A percentile compares a stretch with the other conserved stretches of the same genome.
Conservation (phyloP, 2,113 vertebrate species). For the Todiramphus chloris region DNA sequence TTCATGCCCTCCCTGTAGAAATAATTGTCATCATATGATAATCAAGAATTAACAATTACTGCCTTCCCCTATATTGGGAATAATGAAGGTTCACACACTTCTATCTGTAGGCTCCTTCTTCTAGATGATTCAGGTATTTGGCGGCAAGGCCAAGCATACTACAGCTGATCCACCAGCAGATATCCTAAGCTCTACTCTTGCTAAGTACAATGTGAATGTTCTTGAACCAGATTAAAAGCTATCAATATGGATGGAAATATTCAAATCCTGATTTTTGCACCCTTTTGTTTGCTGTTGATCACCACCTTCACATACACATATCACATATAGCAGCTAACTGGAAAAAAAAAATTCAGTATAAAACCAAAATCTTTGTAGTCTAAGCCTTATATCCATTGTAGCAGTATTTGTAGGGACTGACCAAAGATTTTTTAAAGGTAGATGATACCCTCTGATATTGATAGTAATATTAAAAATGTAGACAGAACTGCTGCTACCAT, state of each 20-base stretch:
- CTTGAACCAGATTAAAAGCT: not conserved
- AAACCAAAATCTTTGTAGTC: not conserved
- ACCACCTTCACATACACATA: not conserved
- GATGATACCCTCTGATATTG: not conserved
- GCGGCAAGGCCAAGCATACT: not conserved
- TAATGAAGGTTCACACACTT: not conserved
- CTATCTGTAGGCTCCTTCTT: not conserved
- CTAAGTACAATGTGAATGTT: not conserved
- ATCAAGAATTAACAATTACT: not conserved
- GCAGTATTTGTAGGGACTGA: not conserved
- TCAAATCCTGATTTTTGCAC: not conserved
- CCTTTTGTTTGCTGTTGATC: not conserved
- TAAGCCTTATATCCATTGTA: not conserved
- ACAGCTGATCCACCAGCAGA: not conserved
- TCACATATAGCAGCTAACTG: not conserved
- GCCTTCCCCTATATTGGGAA: not conserved
- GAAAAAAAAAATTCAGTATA: not conserved
- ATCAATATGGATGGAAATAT: not conserved
- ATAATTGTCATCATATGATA: not conserved
- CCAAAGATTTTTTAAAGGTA: not conserved
- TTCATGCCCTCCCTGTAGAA: not conserved
- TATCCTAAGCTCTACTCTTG: not conserved
- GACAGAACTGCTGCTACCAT: not conserved
- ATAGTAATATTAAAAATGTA: not conserved
- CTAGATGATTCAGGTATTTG: not conserved